Evolutionary conservation across 2,888 invertebrate species (phyloP).

Genomic region (Girardia tigrina): DNA sequence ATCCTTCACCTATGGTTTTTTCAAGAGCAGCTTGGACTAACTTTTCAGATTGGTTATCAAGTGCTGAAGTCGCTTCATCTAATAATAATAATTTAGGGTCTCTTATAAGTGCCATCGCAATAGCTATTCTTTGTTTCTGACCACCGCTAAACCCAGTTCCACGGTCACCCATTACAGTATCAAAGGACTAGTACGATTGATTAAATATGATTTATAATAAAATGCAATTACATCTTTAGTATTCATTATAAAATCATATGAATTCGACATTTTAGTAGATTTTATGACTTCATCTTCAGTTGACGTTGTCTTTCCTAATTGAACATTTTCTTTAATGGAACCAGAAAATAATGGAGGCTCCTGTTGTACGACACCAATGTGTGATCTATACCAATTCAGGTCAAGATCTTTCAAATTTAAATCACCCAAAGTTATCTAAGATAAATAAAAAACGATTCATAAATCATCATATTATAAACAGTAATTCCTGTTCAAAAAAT

Average conservation of each 20-base stretch:
- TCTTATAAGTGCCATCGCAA: conserved; percentile 64
- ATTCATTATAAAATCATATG: conserved; percentile 42
- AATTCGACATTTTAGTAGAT: conserved; percentile 44
- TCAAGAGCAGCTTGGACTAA: conserved; percentile 71
- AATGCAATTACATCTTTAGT: conserved; percentile 34
- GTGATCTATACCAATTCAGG: conserved; percentile 41
- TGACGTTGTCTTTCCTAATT: conserved; percentile 47
- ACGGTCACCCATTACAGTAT: conserved; percentile 45
- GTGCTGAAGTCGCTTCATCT: conserved; percentile 51
- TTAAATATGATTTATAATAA: neutral
- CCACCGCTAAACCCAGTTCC: conserved; percentile 52
- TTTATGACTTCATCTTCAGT: conserved; percentile 43
- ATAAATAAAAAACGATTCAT: neutral
- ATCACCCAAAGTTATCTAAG: neutral
- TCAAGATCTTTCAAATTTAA: conserved; percentile 40
- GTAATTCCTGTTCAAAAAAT: too few species aligned
- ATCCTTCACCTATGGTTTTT: conserved; percentile 58
- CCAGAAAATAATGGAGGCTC: conserved; percentile 55
- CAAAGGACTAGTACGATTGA: conserved; percentile 41
- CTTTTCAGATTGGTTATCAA: conserved; percentile 49
- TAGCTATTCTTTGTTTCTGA: conserved; percentile 55
- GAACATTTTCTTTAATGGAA: conserved; percentile 51
- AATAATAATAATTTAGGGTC: conserved; percentile 55
- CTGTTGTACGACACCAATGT: conserved; percentile 44
- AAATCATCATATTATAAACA: too few species aligned